Conservation (phyloP, 2,797 vertebrate genomes). For the Anableps anableps region DNA sequence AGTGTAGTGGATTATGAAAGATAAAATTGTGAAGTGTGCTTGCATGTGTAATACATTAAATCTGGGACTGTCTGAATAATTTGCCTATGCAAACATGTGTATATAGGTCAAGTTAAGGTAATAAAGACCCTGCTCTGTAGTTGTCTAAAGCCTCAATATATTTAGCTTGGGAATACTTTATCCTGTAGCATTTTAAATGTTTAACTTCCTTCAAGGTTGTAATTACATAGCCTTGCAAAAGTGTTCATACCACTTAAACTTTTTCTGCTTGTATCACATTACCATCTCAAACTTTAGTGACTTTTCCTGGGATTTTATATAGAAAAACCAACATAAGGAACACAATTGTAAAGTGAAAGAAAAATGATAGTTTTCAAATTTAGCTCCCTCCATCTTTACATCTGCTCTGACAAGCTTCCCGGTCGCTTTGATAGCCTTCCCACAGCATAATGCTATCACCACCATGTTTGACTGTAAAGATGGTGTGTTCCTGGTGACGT, state of each 20-base stretch:
- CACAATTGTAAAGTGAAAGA: not conserved
- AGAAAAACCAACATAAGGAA: not conserved
- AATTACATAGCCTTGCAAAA: not conserved
- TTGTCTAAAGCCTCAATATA: not conserved
- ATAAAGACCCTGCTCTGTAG: conserved; percentile 14
- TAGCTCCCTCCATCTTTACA: not conserved
- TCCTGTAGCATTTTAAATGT: not conserved
- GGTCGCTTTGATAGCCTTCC: not conserved
- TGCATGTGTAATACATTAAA: conserved; percentile 57
- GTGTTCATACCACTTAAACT: not conserved
- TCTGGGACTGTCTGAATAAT: conserved; percentile 45
- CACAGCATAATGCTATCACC: not conserved
- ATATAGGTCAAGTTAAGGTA: conserved; percentile 26
- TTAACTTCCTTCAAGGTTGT: not conserved
- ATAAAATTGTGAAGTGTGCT: conserved; percentile 41
- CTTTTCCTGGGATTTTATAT: not conserved
- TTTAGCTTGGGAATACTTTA: not conserved
- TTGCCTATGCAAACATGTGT: conserved; percentile 17
- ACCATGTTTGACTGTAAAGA: not conserved
- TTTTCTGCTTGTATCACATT: not conserved
- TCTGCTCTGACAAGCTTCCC: not conserved
- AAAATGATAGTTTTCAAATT: not conserved
- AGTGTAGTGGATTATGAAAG: conserved; percentile 62
- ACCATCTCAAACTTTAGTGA: not conserved
- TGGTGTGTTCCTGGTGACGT: not conserved